These are phyloP conservation scores for Ctenochaetus hawaiiensis DNA, from an alignment of 2,797 vertebrate species.

Conservation along the genomic window DNA sequence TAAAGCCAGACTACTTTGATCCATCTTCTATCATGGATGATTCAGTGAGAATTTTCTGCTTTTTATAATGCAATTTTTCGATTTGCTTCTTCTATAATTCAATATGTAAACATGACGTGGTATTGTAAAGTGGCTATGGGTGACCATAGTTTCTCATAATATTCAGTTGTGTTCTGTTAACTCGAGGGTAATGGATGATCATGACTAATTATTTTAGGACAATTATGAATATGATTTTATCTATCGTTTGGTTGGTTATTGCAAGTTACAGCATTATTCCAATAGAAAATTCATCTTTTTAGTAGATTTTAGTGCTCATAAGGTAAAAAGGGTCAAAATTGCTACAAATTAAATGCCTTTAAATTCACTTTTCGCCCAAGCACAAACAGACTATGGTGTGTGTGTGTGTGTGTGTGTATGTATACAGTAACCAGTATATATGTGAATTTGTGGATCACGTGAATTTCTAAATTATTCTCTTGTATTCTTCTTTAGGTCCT, in stretches of 20 bases:
- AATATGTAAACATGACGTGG: neutral
- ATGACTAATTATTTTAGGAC: neutral
- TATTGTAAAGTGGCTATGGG: neutral
- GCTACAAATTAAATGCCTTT: neutral
- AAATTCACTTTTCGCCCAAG: neutral
- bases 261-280: neutral
- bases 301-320: neutral
- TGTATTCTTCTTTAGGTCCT: constrained; percentile 88
- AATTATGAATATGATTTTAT: neutral
- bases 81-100: neutral
- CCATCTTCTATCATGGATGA: constrained; percentile 99
- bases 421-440: too few species aligned
- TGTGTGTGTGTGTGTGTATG: too few species aligned
- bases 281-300: neutral
- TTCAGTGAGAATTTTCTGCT: constrained; percentile 87
- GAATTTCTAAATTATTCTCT: neutral
- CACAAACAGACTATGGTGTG: too few species aligned
- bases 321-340: neutral
- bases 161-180: neutral
- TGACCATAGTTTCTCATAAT: neutral
- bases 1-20: constrained; percentile 98
- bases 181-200: neutral
- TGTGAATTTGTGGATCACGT: neutral
- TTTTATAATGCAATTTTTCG: neutral
- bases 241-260: neutral